These are phyloP conservation scores for Gila orcuttii DNA, from an alignment of 2,113 vertebrate genomes.

Conservation along the genomic window DNA sequence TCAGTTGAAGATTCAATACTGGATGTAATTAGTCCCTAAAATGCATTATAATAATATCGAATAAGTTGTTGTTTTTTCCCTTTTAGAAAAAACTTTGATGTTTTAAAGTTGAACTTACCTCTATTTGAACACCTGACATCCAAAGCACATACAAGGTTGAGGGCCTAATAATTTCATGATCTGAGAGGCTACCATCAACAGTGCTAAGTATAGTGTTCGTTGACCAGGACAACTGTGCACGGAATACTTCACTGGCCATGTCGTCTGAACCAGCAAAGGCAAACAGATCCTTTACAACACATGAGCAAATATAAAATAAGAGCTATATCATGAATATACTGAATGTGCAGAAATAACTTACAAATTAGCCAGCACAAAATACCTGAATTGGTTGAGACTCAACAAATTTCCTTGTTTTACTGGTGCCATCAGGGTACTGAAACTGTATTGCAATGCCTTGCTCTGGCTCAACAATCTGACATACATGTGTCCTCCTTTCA, in stretches of 20 bases:
- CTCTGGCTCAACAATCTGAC: not conserved
- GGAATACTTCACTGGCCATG: not conserved
- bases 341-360: not conserved
- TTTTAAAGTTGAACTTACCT: not conserved
- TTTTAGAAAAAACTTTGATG: not conserved
- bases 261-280: not conserved
- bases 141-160: constrained; percentile 8
- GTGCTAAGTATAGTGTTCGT: not conserved
- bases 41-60: not conserved
- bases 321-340: not conserved
- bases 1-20: not conserved
- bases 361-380: not conserved
- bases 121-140: constrained; percentile 10
- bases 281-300: constrained; percentile 3
- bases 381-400: constrained; percentile 7
- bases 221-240: not conserved
- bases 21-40: not conserved
- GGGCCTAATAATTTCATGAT: constrained; percentile 3
- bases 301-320: not conserved
- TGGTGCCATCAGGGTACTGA: not conserved
- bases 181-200: not conserved
- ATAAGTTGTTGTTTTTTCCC: not conserved
- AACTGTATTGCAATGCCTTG: not conserved
- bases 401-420: not conserved
- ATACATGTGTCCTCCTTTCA: not conserved